phyloP scores from a whole-genome alignment of 2,797 vertebrate species.

The Sebastes diaconus region DNA sequence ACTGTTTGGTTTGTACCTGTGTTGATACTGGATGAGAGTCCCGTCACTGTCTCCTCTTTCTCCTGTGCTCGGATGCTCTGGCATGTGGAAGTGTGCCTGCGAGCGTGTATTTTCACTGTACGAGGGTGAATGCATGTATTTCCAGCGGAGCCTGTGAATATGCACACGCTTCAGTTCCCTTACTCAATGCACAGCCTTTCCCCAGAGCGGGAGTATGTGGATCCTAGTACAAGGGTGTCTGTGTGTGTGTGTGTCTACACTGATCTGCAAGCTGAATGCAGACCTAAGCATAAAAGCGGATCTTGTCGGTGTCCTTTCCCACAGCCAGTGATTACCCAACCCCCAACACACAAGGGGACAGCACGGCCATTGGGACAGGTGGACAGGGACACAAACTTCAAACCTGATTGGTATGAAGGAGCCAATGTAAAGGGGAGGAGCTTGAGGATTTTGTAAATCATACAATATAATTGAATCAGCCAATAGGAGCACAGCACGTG shows the following conservation, averaged over 20 bases:
- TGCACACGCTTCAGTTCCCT: constrained; percentile 58
- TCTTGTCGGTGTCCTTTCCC: constrained; percentile 71
- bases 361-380: constrained; percentile 48
- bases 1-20: constrained; percentile 70
- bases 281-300: constrained; percentile 81
- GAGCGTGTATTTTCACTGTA: constrained; percentile 48
- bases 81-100: constrained; percentile 57
- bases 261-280: constrained; percentile 75
- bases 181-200: constrained; percentile 61
- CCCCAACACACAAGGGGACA: constrained; percentile 45
- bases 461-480: constrained; percentile 28
- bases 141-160: constrained; percentile 62
- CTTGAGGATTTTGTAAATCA: constrained; percentile 39
- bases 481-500: constrained; percentile 38
- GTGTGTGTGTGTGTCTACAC: constrained; percentile 30
- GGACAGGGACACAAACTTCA: constrained; percentile 30
- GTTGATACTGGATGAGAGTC: constrained; percentile 41
- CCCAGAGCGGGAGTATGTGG: constrained; percentile 47
- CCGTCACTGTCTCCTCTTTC: constrained; percentile 51
- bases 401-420: constrained; percentile 32
- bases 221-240: constrained; percentile 37
- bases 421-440: constrained; percentile 38
- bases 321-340: constrained; percentile 69
- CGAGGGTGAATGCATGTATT: constrained; percentile 45
- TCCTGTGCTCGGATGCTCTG: constrained; percentile 60